These are phyloP conservation scores for Agapetus fuscipes DNA, from an alignment of 2,888 invertebrate species.

Conservation along the genomic window DNA sequence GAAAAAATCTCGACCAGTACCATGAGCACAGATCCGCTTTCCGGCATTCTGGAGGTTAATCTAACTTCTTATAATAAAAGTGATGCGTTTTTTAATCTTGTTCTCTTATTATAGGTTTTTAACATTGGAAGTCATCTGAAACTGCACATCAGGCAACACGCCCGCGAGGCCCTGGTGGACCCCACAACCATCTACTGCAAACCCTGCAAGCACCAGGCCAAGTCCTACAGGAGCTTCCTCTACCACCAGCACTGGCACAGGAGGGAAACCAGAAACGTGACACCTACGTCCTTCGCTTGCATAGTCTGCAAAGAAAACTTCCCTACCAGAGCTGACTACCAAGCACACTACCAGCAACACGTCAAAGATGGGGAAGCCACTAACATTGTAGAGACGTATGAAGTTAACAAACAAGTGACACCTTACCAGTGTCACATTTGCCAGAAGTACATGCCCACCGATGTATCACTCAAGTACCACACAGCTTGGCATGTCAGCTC, in stretches of 20 bases:
- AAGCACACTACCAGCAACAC: conserved; percentile 39
- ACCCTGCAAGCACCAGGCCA: conserved; percentile 38
- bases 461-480: conserved; percentile 38
- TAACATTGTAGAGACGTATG: neutral
- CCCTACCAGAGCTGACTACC: conserved; percentile 34
- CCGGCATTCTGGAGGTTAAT: too few relatives aligned
- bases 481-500: conserved; percentile 38
- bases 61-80: too few relatives aligned
- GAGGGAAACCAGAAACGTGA: conserved; percentile 36
- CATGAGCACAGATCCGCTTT: too few relatives aligned
- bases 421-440: conserved; percentile 35
- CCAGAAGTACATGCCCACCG: conserved; percentile 38
- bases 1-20: too few relatives aligned
- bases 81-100: too few relatives aligned
- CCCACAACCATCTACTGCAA: conserved; percentile 35
- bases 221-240: conserved; percentile 36
- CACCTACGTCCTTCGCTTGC: conserved; percentile 41
- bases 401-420: conserved; percentile 19
- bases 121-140: conserved; percentile 40
- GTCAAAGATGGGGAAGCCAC: conserved; percentile 35
- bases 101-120: too few relatives aligned
- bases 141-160: conserved; percentile 40
- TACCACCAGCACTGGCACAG: conserved; percentile 43
- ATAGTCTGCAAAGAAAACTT: conserved; percentile 41
- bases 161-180: conserved; percentile 35